phyloP scores from a whole-genome alignment of 30 jellyfish, hydroid and myxozoan species.

The Aurelia coerulea region DNA sequence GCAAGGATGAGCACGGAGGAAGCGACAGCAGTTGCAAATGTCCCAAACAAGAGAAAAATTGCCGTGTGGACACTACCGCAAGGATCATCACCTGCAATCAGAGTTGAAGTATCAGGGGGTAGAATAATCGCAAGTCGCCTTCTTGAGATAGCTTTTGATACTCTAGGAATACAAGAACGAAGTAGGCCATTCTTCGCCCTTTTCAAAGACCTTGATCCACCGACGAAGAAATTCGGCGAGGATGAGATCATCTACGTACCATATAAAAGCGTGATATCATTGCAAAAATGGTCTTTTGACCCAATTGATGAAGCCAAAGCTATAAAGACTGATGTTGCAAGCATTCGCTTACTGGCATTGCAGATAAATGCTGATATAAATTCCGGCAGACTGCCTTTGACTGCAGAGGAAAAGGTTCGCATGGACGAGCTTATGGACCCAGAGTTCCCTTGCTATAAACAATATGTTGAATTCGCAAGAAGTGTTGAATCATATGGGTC shows the following conservation, averaged over 20 bases:
- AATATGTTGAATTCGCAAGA: slow-evolving; percentile 87
- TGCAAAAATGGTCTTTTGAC: slow-evolving; percentile 88
- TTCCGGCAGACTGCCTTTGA: slow-evolving; percentile 57
- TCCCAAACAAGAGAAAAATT: slow-evolving; percentile 39
- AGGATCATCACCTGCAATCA: slow-evolving; percentile 92
- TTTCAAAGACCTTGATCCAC: slow-evolving; percentile 80
- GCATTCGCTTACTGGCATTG: slow-evolving; percentile 72
- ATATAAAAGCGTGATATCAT: slow-evolving; percentile 55
- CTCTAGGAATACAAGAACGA: slow-evolving; percentile 63
- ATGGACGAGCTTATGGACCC: slow-evolving; percentile 65
- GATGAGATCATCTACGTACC: slow-evolving; percentile 78
- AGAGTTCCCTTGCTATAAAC: slow-evolving; percentile 80
- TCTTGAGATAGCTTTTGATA: slow-evolving; percentile 66
- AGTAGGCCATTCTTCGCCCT: slow-evolving; percentile 73
- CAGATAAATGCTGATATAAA: slow-evolving; percentile 63
- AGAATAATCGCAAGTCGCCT: slow-evolving; percentile 64
- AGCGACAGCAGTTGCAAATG: too few relatives aligned
- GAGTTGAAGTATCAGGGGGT: slow-evolving; percentile 80
- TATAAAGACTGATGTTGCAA: slow-evolving; percentile 74
- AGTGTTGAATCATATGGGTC: slow-evolving; percentile 48
- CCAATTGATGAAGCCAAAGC: slow-evolving; percentile 70
- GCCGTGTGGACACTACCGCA: slow-evolving; percentile 87
- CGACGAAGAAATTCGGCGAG: slow-evolving; percentile 68
- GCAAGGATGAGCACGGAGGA: too few relatives aligned
- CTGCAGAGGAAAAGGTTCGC: slow-evolving; percentile 43